Conservation (phyloP, 1,140 invertebrate genomes). For the Procambarus clarkii region DNA sequence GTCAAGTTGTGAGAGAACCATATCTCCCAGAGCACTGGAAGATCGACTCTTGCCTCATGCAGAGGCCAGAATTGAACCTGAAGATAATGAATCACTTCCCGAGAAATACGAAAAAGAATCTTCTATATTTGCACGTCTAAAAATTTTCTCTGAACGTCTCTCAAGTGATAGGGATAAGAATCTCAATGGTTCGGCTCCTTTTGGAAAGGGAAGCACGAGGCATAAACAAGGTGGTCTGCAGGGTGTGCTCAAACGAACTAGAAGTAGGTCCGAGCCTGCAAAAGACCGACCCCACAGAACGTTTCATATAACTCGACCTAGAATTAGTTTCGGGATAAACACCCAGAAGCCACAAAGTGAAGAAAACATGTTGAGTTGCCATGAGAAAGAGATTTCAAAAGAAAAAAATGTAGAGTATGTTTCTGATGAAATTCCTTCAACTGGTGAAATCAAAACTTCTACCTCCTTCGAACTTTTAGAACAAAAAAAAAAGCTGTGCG, state of each 20-base stretch:
- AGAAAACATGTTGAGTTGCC: conserved; percentile 55
- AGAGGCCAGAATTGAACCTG: conserved; percentile 37
- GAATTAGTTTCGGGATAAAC: conserved; percentile 63
- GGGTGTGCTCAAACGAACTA: conserved; percentile 59
- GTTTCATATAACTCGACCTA: conserved; percentile 61
- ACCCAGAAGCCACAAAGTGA: conserved; percentile 49
- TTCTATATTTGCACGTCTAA: conserved; percentile 51
- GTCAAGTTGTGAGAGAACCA: conserved; percentile 51
- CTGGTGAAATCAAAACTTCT: conserved; percentile 64
- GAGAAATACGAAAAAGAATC: conserved; percentile 61
- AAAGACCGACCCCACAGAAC: conserved; percentile 48
- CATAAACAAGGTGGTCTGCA: conserved; percentile 58
- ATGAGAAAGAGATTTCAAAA: conserved; percentile 34
- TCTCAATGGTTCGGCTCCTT: conserved; percentile 45
- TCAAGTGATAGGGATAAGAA: conserved; percentile 53
- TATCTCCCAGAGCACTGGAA: conserved; percentile 58
- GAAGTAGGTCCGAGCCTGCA: conserved; percentile 57
- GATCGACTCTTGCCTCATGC: conserved; percentile 52
- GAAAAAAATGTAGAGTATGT: conserved; percentile 17
- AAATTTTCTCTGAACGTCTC: conserved; percentile 57
- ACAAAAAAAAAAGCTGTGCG: conserved; percentile 55
- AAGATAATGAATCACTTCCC: conserved; percentile 29
- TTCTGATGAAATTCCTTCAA: conserved; percentile 40
- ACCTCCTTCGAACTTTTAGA: conserved; percentile 65
- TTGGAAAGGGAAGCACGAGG: conserved; percentile 44